Percentiles rank a stretch among this genome's conserved stretches.
Evolutionary conservation across 2,797 vertebrate species (phyloP).

Genomic region (Phoeniculus purpureus): DNA sequence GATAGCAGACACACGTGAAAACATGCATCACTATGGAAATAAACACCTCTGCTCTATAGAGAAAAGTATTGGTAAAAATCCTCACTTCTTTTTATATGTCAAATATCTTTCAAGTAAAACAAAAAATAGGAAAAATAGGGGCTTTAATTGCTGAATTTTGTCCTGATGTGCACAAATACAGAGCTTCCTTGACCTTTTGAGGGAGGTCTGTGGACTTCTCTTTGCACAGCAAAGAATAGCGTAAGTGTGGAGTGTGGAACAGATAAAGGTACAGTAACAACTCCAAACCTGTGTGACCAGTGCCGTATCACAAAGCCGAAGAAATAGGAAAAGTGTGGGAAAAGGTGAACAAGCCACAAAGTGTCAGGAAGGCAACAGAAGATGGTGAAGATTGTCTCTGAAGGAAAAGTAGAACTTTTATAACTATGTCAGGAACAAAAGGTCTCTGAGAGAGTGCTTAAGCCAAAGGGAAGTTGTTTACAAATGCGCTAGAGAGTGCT

Average conservation of each 20-base stretch:
- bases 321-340: neutral
- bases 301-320: neutral
- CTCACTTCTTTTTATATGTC: no score
- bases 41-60: no score
- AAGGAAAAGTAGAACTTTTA: slow-evolving; percentile 4
- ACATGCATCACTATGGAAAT: no score
- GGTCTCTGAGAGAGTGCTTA: slow-evolving; percentile 1
- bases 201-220: neutral
- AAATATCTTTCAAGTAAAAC: neutral
- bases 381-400: neutral
- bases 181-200: neutral
- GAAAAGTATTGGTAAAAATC: no score
- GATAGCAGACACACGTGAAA: no score
- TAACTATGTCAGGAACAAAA: slow-evolving; percentile 30
- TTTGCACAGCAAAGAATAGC: neutral
- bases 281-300: neutral
- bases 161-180: neutral
- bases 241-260: neutral
- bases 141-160: neutral
- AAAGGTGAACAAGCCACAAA: slow-evolving; percentile 13
- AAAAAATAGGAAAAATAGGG: neutral
- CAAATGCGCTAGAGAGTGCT: neutral
- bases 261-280: slow-evolving; percentile 12
- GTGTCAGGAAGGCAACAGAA: slow-evolving; percentile 1
- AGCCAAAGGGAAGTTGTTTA: slow-evolving; percentile 37